Conservation (phyloP, 2,888 invertebrate genomes). For the Agonopterix arenella region DNA sequence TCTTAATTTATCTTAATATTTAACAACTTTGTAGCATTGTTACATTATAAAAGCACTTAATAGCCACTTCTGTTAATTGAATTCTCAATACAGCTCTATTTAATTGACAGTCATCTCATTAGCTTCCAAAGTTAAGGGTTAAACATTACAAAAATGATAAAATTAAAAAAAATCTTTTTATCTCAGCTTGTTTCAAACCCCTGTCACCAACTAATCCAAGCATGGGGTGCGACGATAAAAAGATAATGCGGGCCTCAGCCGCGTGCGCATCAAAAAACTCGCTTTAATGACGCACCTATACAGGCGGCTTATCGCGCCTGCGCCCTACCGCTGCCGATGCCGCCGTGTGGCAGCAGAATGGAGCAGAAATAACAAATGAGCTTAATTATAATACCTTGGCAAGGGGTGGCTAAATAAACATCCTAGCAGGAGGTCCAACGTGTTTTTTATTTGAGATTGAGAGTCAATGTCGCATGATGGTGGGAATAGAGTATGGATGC, state of each 20-base stretch:
- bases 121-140: too few species aligned
- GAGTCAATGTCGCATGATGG: conserved; percentile 60
- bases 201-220: conserved; percentile 57
- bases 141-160: too few species aligned
- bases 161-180: background rate
- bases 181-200: conserved; percentile 27
- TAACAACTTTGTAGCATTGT: too few species aligned
- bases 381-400: conserved; percentile 70
- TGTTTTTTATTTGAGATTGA: conserved; percentile 58
- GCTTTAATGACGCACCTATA: conserved; percentile 70
- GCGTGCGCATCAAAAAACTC: conserved; percentile 68
- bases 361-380: conserved; percentile 60
- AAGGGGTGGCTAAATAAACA: conserved; percentile 59
- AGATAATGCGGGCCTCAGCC: conserved; percentile 68
- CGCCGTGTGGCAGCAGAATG: background rate
- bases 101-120: too few species aligned
- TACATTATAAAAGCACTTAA: too few species aligned
- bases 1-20: too few species aligned
- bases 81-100: too few species aligned
- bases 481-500: background rate
- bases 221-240: conserved; percentile 74
- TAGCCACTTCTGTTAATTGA: too few species aligned
- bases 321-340: conserved; percentile 30
- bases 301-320: conserved; percentile 70
- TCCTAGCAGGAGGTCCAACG: conserved; percentile 53